phyloP scores from a whole-genome alignment of 2,888 invertebrate genomes.

The Drosophila pseudotakahashii region DNA sequence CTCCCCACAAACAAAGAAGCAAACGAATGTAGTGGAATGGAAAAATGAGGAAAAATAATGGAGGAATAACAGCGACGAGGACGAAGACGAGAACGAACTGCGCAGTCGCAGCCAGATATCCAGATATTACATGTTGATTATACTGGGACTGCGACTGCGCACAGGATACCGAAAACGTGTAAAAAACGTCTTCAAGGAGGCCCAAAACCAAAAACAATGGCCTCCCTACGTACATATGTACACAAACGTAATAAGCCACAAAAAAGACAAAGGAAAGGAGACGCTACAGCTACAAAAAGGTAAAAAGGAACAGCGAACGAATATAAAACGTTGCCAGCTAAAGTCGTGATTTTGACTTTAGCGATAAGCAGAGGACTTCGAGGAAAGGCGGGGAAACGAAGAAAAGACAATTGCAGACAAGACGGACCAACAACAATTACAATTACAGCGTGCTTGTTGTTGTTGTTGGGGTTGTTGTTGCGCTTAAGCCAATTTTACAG shows the following conservation, averaged over 20 bases:
- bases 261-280: constrained; percentile 36
- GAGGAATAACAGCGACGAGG: constrained; percentile 8
- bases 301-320: constrained; percentile 27
- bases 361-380: constrained; percentile 63
- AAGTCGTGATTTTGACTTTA: constrained; percentile 75
- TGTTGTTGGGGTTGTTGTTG: constrained; percentile 9
- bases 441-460: constrained; percentile 29
- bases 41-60: constrained; percentile 1
- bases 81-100: constrained; percentile 31
- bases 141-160: constrained; percentile 53
- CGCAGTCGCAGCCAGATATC: constrained; percentile 64
- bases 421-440: constrained; percentile 35
- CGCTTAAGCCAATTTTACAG: constrained; percentile 45
- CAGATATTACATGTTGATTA: constrained; percentile 69
- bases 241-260: constrained; percentile 35
- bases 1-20: constrained; percentile 17
- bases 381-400: constrained; percentile 15
- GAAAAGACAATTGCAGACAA: constrained; percentile 29
- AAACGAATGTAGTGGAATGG: constrained; percentile 13
- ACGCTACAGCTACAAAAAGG: constrained; percentile 9
- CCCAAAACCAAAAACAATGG: constrained; percentile 24
- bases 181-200: constrained; percentile 5
- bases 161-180: constrained; percentile 51
- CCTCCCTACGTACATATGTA: constrained; percentile 7
- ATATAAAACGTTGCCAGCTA: constrained; percentile 47